Base-by-base conservation (phyloP, 2,113 vertebrate species). In the Clarias magur region DNA sequence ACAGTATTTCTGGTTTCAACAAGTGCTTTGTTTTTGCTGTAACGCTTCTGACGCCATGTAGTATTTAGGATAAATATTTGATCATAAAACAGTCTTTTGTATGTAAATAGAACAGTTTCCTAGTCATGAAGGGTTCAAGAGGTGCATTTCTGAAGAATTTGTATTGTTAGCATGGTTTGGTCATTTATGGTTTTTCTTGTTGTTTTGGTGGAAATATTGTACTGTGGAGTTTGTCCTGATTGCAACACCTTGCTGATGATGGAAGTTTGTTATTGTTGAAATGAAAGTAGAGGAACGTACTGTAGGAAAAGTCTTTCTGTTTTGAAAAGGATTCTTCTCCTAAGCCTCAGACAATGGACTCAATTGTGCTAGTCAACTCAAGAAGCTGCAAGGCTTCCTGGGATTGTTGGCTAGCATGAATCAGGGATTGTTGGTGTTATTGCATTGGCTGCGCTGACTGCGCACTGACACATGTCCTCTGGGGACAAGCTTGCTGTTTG, bases 321-420 rank as follows among this genome's bases (percentile, higher is more conserved):
- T 19, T 78, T 38, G 48, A 65, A 53, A 63, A 59, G 68, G 19
- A 57, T 60, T 80, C 56, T 60, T 80, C 17, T n/a, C 21, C 67
- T 82, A 70, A 59, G 54, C 30, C 60, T 67, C 30, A 85, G 30
- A 89, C 88, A 90, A 90, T 88, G 67, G 65, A 65, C n/a, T 56
- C 53, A 65, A 83, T 86, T 90, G 89, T 83, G 86, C 42, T 62
- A 11, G 70, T 68, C 42, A 42, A 56, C 67, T 53, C 59, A 56
- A 82, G 79, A 87, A 87, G 53, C 57, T 88, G 79, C 63, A 57
- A 34, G 48, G 84, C 76, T 83, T 88, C 34, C 63, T 85, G 85
- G 81, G 60, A 82, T 60, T 53, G 82, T 63, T 80, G 85, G 56
- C 82, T 34, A 72, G 82, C 27, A 38, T 80, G 89, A 89, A 80